Percentiles rank a stretch among this genome's conserved stretches.
Conservation (phyloP, 1,140 invertebrate species). For the Parasteatoda tepidariorum region DNA sequence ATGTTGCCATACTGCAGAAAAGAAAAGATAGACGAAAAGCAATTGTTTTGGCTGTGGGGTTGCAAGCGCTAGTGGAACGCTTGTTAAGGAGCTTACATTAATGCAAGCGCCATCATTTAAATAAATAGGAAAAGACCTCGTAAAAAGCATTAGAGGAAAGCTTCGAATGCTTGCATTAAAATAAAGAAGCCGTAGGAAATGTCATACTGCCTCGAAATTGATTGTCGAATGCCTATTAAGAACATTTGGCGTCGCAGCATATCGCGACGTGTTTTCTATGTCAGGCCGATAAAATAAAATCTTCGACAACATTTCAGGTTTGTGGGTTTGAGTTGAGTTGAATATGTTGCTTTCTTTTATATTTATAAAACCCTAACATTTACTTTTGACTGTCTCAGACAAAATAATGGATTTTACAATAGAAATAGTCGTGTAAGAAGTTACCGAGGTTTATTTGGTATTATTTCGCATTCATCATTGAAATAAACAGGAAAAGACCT, state of each 20-base stretch:
- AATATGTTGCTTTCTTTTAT: no score
- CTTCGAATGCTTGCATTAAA: constrained; percentile 33
- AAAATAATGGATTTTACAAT: no score
- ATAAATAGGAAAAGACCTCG: constrained; percentile 51
- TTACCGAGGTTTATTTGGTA: no score
- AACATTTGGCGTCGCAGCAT: not conserved
- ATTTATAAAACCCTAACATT: no score
- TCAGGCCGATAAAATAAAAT: not conserved
- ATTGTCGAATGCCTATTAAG: not conserved
- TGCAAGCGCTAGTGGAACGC: not conserved
- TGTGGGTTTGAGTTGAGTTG: no score
- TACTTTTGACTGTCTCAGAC: no score
- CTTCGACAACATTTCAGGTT: not conserved
- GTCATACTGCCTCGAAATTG: constrained; percentile 13
- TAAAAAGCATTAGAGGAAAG: constrained; percentile 54
- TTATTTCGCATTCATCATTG: no score
- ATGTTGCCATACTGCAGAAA: constrained; percentile 25
- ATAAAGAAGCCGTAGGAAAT: constrained; percentile 37
- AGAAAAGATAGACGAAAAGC: constrained; percentile 23
- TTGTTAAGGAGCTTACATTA: constrained; percentile 56
- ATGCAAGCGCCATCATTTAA: constrained; percentile 49
- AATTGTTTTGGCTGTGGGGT: constrained; percentile 24
- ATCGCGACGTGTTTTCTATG: not conserved
- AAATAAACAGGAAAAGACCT: no score
- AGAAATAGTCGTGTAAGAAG: no score